phyloP scores from a whole-genome alignment of 2,797 vertebrate genomes.

The Todus mexicanus region DNA sequence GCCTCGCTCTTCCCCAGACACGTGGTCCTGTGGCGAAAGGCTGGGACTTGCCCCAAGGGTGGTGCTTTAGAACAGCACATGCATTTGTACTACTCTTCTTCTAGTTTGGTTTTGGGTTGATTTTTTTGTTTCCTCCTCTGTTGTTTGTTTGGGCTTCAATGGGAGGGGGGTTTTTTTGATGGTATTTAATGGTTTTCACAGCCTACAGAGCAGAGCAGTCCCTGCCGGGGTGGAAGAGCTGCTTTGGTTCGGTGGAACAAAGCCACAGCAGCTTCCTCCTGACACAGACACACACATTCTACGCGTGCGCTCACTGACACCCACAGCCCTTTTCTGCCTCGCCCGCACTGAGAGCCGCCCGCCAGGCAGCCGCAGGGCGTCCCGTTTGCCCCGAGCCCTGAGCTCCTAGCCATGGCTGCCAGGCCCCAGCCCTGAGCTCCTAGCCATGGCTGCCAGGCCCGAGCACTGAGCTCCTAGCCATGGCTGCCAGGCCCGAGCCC shows the following conservation, averaged over 20 bases:
- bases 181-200: not conserved
- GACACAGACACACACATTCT: not conserved
- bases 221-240: not conserved
- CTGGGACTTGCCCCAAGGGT: not conserved
- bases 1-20: not conserved
- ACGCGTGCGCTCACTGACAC: rapidly evolving
- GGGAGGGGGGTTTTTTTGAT: not conserved
- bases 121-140: not conserved
- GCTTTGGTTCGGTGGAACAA: not conserved
- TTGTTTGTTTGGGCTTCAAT: not conserved
- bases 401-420: not conserved
- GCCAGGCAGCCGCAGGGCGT: rapidly evolving
- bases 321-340: not conserved
- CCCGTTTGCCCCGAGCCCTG: not conserved
- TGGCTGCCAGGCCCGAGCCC: not conserved
- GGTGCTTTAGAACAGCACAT: not conserved
- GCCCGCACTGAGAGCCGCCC: not conserved
- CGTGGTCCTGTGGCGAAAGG: not conserved
- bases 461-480: not conserved
- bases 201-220: not conserved
- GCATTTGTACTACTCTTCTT: not conserved
- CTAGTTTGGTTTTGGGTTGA: not conserved
- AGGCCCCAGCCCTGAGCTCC: no score
- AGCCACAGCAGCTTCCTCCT: not conserved
- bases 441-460: no score